Evolutionary conservation across 2,797 vertebrate genomes (phyloP).

Genomic region (Ficedula albicollis): DNA sequence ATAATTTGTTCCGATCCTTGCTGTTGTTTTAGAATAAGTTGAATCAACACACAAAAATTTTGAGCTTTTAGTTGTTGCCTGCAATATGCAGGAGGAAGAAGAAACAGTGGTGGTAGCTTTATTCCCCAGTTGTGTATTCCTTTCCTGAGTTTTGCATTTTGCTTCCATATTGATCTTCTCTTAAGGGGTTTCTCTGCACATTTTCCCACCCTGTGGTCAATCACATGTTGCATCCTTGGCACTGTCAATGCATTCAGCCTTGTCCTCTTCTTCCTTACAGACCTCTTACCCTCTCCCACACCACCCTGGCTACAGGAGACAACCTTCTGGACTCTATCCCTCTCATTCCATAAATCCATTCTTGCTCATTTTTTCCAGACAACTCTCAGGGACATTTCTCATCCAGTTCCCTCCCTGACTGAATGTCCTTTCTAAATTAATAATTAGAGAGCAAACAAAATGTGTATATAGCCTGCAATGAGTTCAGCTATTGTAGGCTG

Average conservation of each 20-base stretch:
- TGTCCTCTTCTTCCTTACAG: neutral
- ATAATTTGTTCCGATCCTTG: neutral
- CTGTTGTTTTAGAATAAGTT: neutral
- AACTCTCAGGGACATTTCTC: neutral
- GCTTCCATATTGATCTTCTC: neutral
- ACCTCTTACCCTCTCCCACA: neutral
- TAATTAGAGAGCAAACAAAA: slow-evolving; percentile 52
- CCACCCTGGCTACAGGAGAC: neutral
- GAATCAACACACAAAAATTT: neutral
- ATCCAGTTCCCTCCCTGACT: neutral
- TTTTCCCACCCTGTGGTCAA: neutral
- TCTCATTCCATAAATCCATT: neutral
- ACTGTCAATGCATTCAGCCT: neutral
- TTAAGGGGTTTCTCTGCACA: neutral
- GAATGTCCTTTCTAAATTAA: slow-evolving; percentile 51
- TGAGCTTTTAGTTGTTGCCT: neutral
- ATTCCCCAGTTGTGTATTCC: neutral
- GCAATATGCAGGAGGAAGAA: neutral
- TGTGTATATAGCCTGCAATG: neutral
- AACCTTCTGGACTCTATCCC: neutral
- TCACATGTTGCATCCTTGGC: rapidly evolving
- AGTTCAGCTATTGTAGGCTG: neutral
- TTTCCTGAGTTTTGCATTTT: neutral
- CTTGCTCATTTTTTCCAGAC: neutral
- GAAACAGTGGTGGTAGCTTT: neutral